Percentiles rank a stretch among this genome's conserved stretches.
Evolutionary conservation across 1,140 invertebrate species (phyloP).

Genomic region (Anoplophora glabripennis): DNA sequence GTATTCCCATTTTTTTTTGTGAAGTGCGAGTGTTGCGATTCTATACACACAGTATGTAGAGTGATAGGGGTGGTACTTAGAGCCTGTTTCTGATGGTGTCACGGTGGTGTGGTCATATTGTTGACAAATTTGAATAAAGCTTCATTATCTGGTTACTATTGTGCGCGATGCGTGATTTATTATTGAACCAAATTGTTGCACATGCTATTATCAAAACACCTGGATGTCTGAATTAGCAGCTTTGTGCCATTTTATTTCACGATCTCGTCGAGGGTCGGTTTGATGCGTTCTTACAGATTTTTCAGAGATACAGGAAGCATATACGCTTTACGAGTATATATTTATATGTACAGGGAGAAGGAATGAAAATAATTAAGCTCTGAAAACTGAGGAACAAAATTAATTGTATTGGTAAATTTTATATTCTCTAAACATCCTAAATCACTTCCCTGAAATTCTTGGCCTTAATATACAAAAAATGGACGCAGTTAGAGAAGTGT

Average conservation of each 20-base stretch:
- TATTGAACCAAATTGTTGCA: background rate
- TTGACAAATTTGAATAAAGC: constrained; percentile 16
- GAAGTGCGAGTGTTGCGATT: constrained; percentile 5
- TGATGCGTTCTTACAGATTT: no score
- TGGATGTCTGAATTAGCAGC: background rate
- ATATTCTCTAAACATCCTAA: no score
- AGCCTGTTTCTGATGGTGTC: constrained; percentile 9
- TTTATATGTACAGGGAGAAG: no score
- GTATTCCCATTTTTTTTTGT: constrained; percentile 8
- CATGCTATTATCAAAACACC: constrained; percentile 12
- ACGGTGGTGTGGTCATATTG: constrained; percentile 6
- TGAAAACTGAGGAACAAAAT: no score
- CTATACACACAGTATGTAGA: constrained; percentile 5
- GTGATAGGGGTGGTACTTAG: constrained; percentile 12
- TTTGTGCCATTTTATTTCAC: background rate
- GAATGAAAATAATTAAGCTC: no score
- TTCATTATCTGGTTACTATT: constrained; percentile 9
- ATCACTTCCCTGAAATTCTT: no score
- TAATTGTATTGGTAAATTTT: no score
- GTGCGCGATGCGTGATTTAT: constrained; percentile 10
- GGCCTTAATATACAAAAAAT: no score
- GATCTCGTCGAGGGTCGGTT: no score
- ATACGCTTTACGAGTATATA: no score
- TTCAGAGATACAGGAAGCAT: no score
- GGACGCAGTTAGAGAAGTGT: no score